Base-by-base conservation (phyloP, 2,797 vertebrate genomes). In the Leuciscus waleckii region DNA sequence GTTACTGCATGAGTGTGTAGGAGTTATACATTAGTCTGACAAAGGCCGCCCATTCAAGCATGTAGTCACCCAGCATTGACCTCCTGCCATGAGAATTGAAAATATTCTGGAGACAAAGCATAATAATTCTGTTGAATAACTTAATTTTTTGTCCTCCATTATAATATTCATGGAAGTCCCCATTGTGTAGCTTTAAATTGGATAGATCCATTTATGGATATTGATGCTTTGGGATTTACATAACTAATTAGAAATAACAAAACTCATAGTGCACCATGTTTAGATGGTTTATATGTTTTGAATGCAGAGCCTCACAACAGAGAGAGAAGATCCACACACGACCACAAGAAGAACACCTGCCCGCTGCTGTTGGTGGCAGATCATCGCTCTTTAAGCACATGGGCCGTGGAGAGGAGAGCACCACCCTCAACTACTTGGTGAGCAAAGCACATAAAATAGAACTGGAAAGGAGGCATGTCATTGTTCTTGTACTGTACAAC, bases 351-450 rank as follows among this genome's bases (percentile, higher is more conserved):
- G 92, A 98, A 99, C 86, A 99, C 98, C 0, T 99, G 98, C 89
- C 96, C 96, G 46, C 93, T 99, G 92, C 82, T 99, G 90, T 96
- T 99, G 85, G 98, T 99, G 13, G 98, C 98, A 32, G 98, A 99
- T 90, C 96, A 99, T 92, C 98, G 98, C 77, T 99, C 91, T 99
- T 96, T 90, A 92, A 89, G 76, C 93, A 98, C 92, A 99, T 99
- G 98, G 98, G 98, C 35, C 95, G 98, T 3, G 94, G 95, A 87
- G 97, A 99, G 84, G 98, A 99, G 94, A 99, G 98, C 61, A 97
- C 97, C 61, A 99, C 98, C 0, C 96, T 99, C 79, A 99, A 99
- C 91, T 99, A 99, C 90, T 92, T 99, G 93, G 98, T 99, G 85
- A 56, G 11, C 68, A 86, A 32, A 13, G 77, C 70, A 26, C 43